Base-by-base conservation (phyloP, 92 coral and sea anemone species). In the Heteractis magnifica region DNA sequence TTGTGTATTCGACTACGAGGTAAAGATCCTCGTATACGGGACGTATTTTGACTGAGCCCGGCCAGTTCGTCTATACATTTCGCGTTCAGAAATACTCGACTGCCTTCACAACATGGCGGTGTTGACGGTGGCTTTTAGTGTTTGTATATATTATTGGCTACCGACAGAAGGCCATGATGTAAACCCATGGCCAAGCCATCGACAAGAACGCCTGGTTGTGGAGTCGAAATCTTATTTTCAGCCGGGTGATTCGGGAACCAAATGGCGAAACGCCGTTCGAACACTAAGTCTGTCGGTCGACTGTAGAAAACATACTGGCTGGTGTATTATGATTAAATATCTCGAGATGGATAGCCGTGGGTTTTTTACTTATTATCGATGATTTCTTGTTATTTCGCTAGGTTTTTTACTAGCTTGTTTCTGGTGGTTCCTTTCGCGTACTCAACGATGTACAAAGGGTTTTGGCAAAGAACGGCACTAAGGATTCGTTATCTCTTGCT, bases 401-500 rank as follows among this genome's bases (percentile, higher is more conserved):
- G 50, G 73, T 41, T 68, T 68, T 65, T 68, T 68, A 12, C 49
- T 26, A 13, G 26, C 49, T 68, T 68, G 73, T 10, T 68, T 68
- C 14, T 68, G 49, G 73, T 48, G 73, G 26, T 68, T 23, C 73
- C 44, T 50, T 49, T 49, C 59, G 56, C 16, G 49, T 19, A 52
- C 21, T 52, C 78, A 18, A 8, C 48, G 80, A 53, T 51, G 64
- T 77, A 51, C 65, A 55, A 52, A 52, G n/a, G 58, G n/a, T 77
- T 51, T 26, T 52, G 18, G 18, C 51, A 51, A 15, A 74, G 77
- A 51, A 51, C 59, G 60, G 65, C 50, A 14, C 49, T 52, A 53
- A 82, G 20, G 71, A 72, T 77, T 68, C 48, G 18, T 84, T 76
- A 77, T 77, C 82, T 58, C 10, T 64, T 71, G 72, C 85, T 68